Evolutionary conservation across 2,797 vertebrate species (phyloP), one percentile per base, ranked within the genome.

Genomic region (Poeciliopsis turneri): DNA sequence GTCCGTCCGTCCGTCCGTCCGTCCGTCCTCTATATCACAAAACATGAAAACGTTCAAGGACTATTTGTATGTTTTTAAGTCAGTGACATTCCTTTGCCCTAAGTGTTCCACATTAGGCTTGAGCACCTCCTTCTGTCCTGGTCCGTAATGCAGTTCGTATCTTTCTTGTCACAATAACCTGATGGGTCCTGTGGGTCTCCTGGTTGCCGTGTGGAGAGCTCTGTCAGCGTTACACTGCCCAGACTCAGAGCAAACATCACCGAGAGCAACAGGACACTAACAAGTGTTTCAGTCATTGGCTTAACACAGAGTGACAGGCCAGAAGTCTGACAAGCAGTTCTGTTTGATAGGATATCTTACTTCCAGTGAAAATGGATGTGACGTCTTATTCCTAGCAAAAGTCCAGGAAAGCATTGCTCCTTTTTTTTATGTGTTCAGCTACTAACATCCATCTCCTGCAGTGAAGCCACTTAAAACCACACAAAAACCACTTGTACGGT

Each of bases 111-210:
- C 74, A 55, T 51, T 41, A 78, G 73, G 68, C 84, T 75, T 87
- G 79, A 82, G 89, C 86, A 90, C 46, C 13, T 28, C 79, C 75
- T 84, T 77, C 84, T 86, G 47, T 84, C 74, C 64, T 75, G 81
- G n/a, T 78, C 39, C 25, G 28, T 47, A 87, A 94, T 92, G 83
- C 81, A 81, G 90, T 41, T 55, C 89, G 90, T 94, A 91, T 61
- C 88, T 94, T 79, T 83, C 74, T 51, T 76, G 83, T 43, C 49
- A 53, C 36, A 73, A 25, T 75, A 45, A 70, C 41, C 41, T 45
- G 41, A 39, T 5, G 36, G 39, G 30, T 36, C 59, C 15, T 39
- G 8, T n/a, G 64, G 76, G 64, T 79, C 81, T 82, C 30, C 74
- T 68, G 25, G 70, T 72, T 41, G 10, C 76, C 89, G 90, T 91